phyloP scores from a whole-genome alignment of 2,888 invertebrate species.

The Amphiduros pacificus region DNA sequence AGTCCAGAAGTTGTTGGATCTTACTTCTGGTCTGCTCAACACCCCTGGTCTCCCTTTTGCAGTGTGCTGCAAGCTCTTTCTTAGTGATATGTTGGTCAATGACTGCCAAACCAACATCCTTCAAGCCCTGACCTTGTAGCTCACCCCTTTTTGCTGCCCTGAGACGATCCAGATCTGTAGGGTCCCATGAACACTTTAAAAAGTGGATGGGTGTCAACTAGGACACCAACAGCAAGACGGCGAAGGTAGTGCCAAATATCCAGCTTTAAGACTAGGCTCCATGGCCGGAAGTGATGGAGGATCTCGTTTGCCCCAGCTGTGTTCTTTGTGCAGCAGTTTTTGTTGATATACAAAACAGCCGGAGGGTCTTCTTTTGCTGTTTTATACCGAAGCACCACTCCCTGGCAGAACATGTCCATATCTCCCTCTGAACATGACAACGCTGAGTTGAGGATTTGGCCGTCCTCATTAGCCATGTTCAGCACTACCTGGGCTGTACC shows the following conservation, averaged over 20 bases:
- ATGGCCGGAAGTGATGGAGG: neutral
- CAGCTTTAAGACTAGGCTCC: neutral
- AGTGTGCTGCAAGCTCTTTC: neutral
- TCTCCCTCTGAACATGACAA: neutral
- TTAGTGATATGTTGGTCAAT: neutral
- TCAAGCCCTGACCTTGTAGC: neutral
- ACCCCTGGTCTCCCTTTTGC: neutral
- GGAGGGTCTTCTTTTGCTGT: neutral
- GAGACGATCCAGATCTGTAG: neutral
- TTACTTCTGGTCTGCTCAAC: neutral
- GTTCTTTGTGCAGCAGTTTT: neutral
- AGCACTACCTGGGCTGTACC: neutral
- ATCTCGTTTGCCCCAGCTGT: neutral
- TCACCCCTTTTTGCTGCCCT: neutral
- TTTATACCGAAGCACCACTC: neutral
- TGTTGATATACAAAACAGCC: neutral
- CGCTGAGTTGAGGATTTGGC: neutral
- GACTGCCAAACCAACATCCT: neutral
- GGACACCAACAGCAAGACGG: neutral
- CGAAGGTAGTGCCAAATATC: neutral
- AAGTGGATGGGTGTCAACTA: neutral
- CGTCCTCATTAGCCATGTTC: neutral
- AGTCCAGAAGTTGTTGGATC: neutral
- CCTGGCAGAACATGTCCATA: neutral
- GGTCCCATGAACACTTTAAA: neutral